Percentiles rank a stretch among this genome's conserved stretches.
phyloP scores from a whole-genome alignment of 2,888 invertebrate species.

The Chymomyza amoena region DNA sequence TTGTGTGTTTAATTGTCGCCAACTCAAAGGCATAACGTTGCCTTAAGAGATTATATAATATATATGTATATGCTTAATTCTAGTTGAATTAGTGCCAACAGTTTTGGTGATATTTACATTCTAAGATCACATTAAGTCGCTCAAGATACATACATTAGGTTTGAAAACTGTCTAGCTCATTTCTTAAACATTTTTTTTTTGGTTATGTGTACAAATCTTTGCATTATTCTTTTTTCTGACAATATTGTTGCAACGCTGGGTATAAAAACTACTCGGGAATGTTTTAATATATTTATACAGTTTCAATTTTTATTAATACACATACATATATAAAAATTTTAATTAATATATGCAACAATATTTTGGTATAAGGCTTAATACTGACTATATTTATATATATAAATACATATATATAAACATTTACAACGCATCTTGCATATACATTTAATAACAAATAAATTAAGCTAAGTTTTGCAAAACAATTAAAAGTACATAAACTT shows the following conservation, averaged over 20 bases:
- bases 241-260: constrained; percentile 8
- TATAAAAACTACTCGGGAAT: not conserved
- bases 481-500: constrained; percentile 17
- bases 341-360: constrained; percentile 2
- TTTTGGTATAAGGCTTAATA: constrained; percentile 65
- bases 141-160: constrained; percentile 32
- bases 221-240: not conserved
- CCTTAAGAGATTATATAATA: constrained; percentile 31
- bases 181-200: not conserved
- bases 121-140: constrained; percentile 58
- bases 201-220: constrained; percentile 13
- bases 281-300: not conserved
- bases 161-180: not conserved
- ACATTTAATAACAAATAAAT: not conserved
- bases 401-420: constrained; percentile 6
- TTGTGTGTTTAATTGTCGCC: not conserved
- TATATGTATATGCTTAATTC: not conserved
- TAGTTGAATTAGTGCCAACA: not conserved
- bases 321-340: not conserved
- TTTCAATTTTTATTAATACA: not conserved
- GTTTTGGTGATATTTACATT: constrained; percentile 48
- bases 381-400: constrained; percentile 29
- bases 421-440: constrained; percentile 8
- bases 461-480: constrained; percentile 8
- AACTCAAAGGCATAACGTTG: constrained; percentile 25